Percentiles rank a stretch among this genome's conserved stretches.
Evolutionary conservation across 2,888 invertebrate species (phyloP).

Genomic region (Habroteleia sp.): DNA sequence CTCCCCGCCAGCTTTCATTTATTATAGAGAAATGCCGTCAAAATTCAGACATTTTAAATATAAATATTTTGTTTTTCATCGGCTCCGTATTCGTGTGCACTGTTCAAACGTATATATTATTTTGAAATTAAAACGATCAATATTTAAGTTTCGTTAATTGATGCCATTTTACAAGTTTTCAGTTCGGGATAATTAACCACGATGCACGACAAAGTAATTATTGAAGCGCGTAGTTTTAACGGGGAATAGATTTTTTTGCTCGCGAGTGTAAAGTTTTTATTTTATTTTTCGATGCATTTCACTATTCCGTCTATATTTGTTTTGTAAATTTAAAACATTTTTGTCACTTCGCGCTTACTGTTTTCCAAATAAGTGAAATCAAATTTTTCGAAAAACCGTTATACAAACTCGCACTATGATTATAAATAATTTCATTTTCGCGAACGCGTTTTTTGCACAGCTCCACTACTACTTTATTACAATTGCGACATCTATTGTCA

Average conservation of each 20-base stretch:
- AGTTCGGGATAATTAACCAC: conserved; percentile 3
- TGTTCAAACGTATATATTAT: background rate
- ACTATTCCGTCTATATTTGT: conserved; percentile 11
- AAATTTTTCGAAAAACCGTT: background rate
- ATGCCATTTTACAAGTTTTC: conserved; percentile 20
- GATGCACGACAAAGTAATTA: conserved; percentile 8
- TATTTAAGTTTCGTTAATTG: conserved; percentile 18
- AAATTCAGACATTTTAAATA: conserved; percentile 43
- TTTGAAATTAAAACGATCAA: conserved; percentile 13
- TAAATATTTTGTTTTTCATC: conserved; percentile 35
- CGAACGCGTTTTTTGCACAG: background rate
- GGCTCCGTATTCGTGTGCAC: background rate
- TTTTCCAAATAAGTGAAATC: background rate
- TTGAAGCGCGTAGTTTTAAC: background rate
- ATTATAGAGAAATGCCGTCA: conserved; percentile 38
- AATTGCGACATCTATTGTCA: conserved; percentile 11
- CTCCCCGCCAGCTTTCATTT: conserved; percentile 50
- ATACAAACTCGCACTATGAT: background rate
- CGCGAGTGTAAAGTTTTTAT: background rate
- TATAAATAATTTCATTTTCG: too few species aligned
- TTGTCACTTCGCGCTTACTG: conserved; percentile 6
- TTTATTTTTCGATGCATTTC: background rate
- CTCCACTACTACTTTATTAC: background rate
- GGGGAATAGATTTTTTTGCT: conserved; percentile 1
- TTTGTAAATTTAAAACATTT: conserved; percentile 22